Base-by-base conservation (phyloP, 2,113 vertebrate species). In the Ochotona curzoniae region DNA sequence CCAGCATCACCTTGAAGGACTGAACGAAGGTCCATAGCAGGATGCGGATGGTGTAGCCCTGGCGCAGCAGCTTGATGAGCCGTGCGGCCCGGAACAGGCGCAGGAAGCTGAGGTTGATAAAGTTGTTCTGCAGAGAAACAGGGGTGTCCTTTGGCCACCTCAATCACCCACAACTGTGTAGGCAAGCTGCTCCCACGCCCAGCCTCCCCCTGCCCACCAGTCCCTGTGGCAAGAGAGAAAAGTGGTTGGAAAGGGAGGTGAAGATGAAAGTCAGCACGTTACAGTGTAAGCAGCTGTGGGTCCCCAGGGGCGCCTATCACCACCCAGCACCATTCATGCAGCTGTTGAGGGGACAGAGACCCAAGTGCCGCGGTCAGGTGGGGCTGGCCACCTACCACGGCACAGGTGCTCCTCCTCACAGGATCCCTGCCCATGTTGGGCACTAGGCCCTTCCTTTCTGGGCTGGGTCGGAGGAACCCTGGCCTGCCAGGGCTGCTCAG, bases 1-100 rank as follows among this genome's bases (percentile, higher is more conserved):
- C 51, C 60, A 6, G 73, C 97, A 49, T 94, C 96, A 99, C 99
- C 99, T 99, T 99, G 89, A 99, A 99, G 25, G 99, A 99, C 97
- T 99, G 99, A 71, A 99, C 99, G 1, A 99, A 99, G 0, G 99
- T 99, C 99, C 99, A 99, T 44, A 99, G 99, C 96, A 99, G 98
- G 96, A 99, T 99, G 94, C 99, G 99, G 96, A 99, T 99, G 96
- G 99, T 99, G 97, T 99, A 99, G 49, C 99, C 99, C 96, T 99
- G 99, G 25, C 99, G 98, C 7, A 99, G 99, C 38, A 99, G 98
- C 92, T 99, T 99, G 97, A 99, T 99, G 69, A 99, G 98, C 17
- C 99, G 98, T 0, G 99, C 99, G 0, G 99, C 99, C 79, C 99
- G 97, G 97, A 99, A 99, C 71, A 99, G 98, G 89, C 99, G 97